phyloP scores from a whole-genome alignment of 2,888 invertebrate species.

The Coleophora flavipennella region DNA sequence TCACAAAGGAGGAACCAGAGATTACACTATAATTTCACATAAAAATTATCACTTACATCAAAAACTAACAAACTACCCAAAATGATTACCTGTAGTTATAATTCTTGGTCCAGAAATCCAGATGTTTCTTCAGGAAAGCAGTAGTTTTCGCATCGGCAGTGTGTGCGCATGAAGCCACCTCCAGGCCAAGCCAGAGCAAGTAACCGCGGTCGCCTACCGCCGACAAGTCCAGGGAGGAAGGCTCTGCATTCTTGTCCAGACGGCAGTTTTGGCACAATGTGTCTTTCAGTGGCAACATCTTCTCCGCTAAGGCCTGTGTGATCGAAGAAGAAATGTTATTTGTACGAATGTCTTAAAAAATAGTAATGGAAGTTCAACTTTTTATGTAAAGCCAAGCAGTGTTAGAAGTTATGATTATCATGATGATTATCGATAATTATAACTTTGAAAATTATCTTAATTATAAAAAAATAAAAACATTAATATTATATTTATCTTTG shows the following conservation, averaged over 20 bases:
- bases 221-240: conserved; percentile 78
- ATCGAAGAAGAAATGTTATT: neutral
- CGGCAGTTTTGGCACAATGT: conserved; percentile 66
- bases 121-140: conserved; percentile 81
- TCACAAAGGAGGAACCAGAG: too few species aligned
- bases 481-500: too few species aligned
- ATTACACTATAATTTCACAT: too few species aligned
- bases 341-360: too few species aligned
- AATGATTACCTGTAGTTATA: conserved; percentile 77
- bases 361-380: too few species aligned
- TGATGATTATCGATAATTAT: too few species aligned
- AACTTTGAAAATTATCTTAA: too few species aligned
- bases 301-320: conserved; percentile 79
- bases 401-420: too few species aligned
- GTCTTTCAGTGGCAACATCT: conserved; percentile 82
- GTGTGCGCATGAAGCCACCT: conserved; percentile 81
- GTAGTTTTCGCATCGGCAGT: conserved; percentile 77
- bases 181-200: conserved; percentile 81
- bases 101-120: conserved; percentile 83
- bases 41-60: too few species aligned
- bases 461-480: too few species aligned
- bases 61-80: too few species aligned
- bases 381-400: too few species aligned
- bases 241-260: conserved; percentile 77
- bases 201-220: conserved; percentile 85